Evolutionary conservation across 2,113 vertebrate genomes (phyloP).

Genomic region (Neomonachus schauinslandi): DNA sequence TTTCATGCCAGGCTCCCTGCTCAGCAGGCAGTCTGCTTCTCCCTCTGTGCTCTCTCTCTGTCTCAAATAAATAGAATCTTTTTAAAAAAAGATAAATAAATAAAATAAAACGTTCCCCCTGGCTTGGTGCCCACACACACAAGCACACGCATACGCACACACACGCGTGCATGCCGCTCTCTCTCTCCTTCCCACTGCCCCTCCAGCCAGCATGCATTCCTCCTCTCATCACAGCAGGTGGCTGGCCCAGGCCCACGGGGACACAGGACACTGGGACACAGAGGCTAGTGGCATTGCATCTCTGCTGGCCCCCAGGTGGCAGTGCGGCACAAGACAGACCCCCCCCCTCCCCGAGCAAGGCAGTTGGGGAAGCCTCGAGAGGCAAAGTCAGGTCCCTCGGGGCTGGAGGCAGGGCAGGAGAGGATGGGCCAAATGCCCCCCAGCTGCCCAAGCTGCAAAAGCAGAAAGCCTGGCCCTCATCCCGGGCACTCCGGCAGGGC

Average conservation of each 20-base stretch:
- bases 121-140: background rate
- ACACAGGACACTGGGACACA: background rate
- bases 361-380: background rate
- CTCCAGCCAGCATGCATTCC: too few relatives aligned
- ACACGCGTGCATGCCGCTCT: background rate
- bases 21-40: too few relatives aligned
- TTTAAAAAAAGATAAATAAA: too few relatives aligned
- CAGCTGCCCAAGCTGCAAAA: background rate
- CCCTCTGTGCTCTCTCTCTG: too few relatives aligned
- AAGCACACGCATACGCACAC: fast-evolving
- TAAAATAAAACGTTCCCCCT: too few relatives aligned
- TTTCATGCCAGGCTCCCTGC: too few relatives aligned
- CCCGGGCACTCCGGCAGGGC: background rate
- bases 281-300: background rate
- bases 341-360: background rate
- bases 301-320: background rate
- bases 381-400: background rate
- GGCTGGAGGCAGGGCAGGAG: background rate
- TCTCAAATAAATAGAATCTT: too few relatives aligned
- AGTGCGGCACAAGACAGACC: background rate
- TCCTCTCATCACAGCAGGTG: background rate
- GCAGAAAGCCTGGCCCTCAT: background rate
- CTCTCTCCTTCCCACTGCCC: background rate
- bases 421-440: background rate
- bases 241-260: background rate